A percentile compares a stretch with the other conserved stretches of the same genome.
Conservation (phyloP, 1,140 invertebrate species). For the Sesamia nonagrioides region DNA sequence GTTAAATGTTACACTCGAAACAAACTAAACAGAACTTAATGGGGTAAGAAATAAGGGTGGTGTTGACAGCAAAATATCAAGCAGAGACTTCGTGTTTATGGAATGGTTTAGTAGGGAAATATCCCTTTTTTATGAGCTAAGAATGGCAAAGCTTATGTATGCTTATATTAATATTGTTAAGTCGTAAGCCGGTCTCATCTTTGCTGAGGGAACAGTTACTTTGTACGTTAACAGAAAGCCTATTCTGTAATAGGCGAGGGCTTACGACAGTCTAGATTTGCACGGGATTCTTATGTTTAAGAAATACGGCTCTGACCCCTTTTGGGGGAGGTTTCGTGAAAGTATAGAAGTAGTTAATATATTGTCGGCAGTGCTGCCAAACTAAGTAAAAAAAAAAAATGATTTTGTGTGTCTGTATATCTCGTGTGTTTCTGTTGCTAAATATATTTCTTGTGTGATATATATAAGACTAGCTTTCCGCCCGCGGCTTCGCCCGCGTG, state of each 20-base stretch:
- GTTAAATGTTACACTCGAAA: background rate
- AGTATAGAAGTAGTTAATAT: slow-evolving; percentile 24
- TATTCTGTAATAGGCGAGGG: slow-evolving; percentile 23
- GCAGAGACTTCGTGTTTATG: slow-evolving; percentile 77
- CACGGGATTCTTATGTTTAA: slow-evolving; percentile 6
- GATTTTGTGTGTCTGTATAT: slow-evolving; percentile 14
- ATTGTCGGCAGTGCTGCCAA: slow-evolving; percentile 1
- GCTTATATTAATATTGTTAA: slow-evolving; percentile 80
- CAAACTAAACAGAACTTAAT: slow-evolving; percentile 60
- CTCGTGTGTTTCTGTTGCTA: background rate
- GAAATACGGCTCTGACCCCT: slow-evolving; percentile 12
- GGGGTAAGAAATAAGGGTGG: slow-evolving; percentile 32
- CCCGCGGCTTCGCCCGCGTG: too few relatives aligned
- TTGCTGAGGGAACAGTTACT: slow-evolving; percentile 44
- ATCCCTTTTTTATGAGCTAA: slow-evolving; percentile 84
- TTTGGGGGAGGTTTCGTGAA: slow-evolving; percentile 19
- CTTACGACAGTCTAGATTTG: slow-evolving; percentile 20
- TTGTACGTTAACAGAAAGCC: slow-evolving; percentile 22
- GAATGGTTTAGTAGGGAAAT: slow-evolving; percentile 82
- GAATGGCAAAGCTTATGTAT: slow-evolving; percentile 80
- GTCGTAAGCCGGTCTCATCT: slow-evolving; percentile 59
- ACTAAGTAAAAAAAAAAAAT: slow-evolving; percentile 14
- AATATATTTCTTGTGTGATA: background rate
- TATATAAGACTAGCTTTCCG: too few relatives aligned
- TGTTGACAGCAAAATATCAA: slow-evolving; percentile 43